A percentile compares a stretch with the other conserved stretches of the same genome.
phyloP scores from a whole-genome alignment of 1,140 invertebrate species.

The Psix sp. region DNA sequence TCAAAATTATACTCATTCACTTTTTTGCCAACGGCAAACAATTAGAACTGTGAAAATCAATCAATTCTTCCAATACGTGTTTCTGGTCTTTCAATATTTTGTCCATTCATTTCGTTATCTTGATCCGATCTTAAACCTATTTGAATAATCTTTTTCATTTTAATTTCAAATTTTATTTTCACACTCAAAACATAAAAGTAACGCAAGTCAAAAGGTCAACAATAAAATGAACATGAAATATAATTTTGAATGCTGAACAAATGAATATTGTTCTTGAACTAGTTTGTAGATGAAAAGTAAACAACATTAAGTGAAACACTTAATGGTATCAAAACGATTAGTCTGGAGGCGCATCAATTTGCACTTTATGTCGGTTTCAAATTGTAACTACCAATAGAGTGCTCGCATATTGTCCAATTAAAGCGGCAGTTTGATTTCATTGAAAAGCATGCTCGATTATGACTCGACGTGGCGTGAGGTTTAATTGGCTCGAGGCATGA shows the following conservation, averaged over 20 bases:
- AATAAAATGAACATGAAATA: too few species aligned
- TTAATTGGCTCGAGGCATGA: conserved; percentile 24
- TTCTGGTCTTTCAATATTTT: conserved; percentile 5
- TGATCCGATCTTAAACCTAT: conserved; percentile 17
- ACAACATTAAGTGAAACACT: too few species aligned
- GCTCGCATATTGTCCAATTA: too few species aligned
- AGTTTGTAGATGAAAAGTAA: too few species aligned
- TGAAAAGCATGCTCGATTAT: background rate
- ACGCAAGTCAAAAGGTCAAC: too few species aligned
- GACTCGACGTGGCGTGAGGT: too few species aligned
- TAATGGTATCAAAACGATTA: too few species aligned
- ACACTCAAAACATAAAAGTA: background rate
- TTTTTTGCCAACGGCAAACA: conserved; percentile 1
- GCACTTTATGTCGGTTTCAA: too few species aligned
- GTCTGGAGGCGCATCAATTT: too few species aligned
- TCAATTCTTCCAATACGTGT: conserved; percentile 4
- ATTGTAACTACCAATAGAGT: too few species aligned
- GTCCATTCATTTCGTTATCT: conserved; percentile 21
- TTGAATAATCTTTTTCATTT: conserved; percentile 17
- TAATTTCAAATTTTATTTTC: conserved; percentile 16
- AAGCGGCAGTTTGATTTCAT: conserved; percentile 39
- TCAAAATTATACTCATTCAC: background rate
- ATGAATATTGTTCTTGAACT: too few species aligned
- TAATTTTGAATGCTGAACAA: too few species aligned
- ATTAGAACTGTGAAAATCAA: background rate